These are phyloP conservation scores for Zoanthus sansibaricus DNA, from an alignment of 92 coral and sea anemone species.

Conservation along the genomic window DNA sequence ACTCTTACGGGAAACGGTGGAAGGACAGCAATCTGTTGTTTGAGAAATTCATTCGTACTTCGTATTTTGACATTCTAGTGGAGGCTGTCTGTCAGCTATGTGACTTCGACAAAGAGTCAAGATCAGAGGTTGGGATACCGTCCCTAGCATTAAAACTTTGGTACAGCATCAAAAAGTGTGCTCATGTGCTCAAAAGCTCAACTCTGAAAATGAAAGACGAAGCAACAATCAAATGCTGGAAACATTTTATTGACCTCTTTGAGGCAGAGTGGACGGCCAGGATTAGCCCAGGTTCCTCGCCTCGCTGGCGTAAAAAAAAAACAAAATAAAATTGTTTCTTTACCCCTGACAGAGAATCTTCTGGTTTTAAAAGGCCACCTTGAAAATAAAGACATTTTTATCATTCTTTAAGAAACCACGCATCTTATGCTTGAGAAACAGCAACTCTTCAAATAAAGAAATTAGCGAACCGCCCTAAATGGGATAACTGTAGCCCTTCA, in stretches of 20 bases:
- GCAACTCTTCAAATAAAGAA: not conserved
- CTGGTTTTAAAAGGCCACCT: not conserved
- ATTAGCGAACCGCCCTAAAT: slow-evolving; percentile 47
- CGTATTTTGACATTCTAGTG: no score
- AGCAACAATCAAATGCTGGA: not conserved
- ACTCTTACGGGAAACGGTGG: no score
- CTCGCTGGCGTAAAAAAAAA: slow-evolving; percentile 7
- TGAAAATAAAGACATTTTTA: not conserved
- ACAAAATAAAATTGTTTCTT: not conserved
- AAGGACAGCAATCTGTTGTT: no score
- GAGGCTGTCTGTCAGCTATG: no score
- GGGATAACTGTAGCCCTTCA: slow-evolving; percentile 41
- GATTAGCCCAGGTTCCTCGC: slow-evolving; percentile 52
- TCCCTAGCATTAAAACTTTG: no score
- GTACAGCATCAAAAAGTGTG: no score
- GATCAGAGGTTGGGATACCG: no score
- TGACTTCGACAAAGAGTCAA: no score
- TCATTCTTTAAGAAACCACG: no score
- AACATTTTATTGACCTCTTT: slow-evolving; percentile 45
- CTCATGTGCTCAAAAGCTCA: not conserved
- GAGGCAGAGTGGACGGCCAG: slow-evolving; percentile 57
- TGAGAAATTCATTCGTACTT: no score
- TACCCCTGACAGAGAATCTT: not conserved
- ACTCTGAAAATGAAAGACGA: slow-evolving; percentile 17
- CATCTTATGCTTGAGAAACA: not conserved